Base-by-base conservation (phyloP, 2,888 invertebrate species). In the Drosophila borealis region DNA sequence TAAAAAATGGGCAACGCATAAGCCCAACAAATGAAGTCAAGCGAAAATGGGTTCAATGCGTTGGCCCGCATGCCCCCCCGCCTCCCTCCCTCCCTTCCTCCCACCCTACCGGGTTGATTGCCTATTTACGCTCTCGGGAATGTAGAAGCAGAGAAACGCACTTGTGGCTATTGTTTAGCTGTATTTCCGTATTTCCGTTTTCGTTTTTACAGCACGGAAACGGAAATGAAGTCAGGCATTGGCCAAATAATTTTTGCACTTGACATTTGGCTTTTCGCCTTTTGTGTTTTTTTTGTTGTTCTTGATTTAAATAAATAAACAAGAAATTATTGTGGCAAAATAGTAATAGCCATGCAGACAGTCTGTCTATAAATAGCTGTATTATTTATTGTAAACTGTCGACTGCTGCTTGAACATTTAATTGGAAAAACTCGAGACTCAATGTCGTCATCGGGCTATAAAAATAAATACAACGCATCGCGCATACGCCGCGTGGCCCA, bases 381-480 rank as follows among this genome's bases (percentile, higher is more conserved):
- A 57, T 55, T 72, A 77, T 77, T 68, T 77, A 68, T 77, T 64
- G 8, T 51, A 44, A 64, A 57, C 37, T 41, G 45, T 39, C 55
- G 53, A 36, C 46, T 33, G 56, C 13, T 54, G 70, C 68, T 70
- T 74, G 66, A 72, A 70, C 56, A 76, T 76, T 86, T 88, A 86
- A 85, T 83, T 83, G 78, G 77, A 87, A 81, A 81, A 74, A 77
- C 80, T 74, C 72, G 81, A 78, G 37, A 45, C 67, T 63, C 84
- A 88, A 88, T 88, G 87, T 86, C 85, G 88, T 86, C 85, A 88
- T 83, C 63, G 70, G 36, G 69, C 51, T 54, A 75, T 78, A 70
- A 82, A 88, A 84, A 84, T 88, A 84, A 83, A 81, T 62, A 65
- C 34, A 45, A 4, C 62, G 36, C 37, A 71, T 64, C 41, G 65